A percentile compares a stretch with the other conserved stretches of the same genome.
These are phyloP conservation scores for Tangara arthus DNA, from an alignment of 2,797 vertebrate species.

Conservation along the genomic window DNA sequence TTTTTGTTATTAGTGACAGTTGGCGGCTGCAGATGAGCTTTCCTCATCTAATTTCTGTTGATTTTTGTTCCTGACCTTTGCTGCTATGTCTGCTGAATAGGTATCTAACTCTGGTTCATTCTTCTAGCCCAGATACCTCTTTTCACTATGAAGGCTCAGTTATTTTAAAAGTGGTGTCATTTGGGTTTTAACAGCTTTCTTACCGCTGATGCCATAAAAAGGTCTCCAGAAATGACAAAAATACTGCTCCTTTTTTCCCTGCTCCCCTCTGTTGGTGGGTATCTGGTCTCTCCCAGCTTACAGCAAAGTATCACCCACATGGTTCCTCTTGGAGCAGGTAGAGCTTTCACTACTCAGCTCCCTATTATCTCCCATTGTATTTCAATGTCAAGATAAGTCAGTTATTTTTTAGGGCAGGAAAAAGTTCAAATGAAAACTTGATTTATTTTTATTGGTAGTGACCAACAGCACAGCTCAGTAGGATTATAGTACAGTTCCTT, in stretches of 20 bases:
- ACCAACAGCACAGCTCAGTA: not conserved
- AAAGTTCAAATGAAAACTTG: not conserved
- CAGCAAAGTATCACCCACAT: rapidly evolving
- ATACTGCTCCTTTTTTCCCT: not conserved
- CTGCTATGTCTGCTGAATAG: not conserved
- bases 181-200: not conserved
- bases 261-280: not conserved
- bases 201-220: too few relatives aligned
- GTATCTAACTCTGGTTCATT: not conserved
- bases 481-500: not conserved
- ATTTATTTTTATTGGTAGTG: not conserved
- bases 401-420: not conserved
- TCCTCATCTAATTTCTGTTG: not conserved
- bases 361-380: not conserved
- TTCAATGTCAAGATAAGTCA: not conserved
- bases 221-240: not conserved
- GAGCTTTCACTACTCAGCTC: not conserved
- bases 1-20: not conserved
- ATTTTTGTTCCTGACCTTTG: not conserved
- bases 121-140: not conserved
- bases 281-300: not conserved
- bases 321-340: not conserved
- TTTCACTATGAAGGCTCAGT: not conserved
- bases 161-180: not conserved
- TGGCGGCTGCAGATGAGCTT: not conserved